phyloP scores from a whole-genome alignment of 2,797 vertebrate genomes.

The Syngnathus rostellatus region DNA sequence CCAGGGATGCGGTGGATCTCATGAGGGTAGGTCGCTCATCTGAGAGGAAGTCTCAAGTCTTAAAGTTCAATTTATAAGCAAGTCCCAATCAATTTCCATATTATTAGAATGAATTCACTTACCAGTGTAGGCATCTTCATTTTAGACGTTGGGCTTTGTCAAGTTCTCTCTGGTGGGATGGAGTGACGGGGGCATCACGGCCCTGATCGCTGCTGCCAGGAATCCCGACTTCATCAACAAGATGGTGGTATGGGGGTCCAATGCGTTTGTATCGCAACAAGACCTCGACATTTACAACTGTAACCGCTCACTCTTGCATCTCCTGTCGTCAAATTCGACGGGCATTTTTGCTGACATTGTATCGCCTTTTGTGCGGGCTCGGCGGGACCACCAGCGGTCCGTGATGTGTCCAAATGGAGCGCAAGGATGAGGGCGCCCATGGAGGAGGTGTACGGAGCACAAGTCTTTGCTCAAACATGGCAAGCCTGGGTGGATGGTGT shows the following conservation, averaged over 20 bases:
- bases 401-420: constrained; percentile 83
- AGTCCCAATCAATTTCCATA: too few species aligned
- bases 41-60: neutral
- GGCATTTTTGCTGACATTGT: neutral
- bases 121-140: neutral
- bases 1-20: constrained; percentile 81
- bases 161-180: constrained; percentile 84
- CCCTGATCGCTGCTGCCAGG: constrained; percentile 76
- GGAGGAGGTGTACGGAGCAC: constrained; percentile 78
- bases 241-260: constrained; percentile 83
- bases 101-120: too few species aligned
- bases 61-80: too few species aligned
- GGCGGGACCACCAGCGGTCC: constrained; percentile 61
- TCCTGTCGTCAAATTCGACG: neutral
- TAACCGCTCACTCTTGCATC: constrained; percentile 26
- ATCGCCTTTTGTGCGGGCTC: neutral
- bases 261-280: constrained; percentile 71
- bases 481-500: constrained; percentile 80
- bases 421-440: constrained; percentile 73
- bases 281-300: constrained; percentile 76
- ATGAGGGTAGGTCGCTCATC: constrained; percentile 75
- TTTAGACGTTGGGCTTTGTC: constrained; percentile 72
- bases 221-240: constrained; percentile 72
- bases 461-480: constrained; percentile 76
- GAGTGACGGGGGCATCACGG: constrained; percentile 86